phyloP scores from a whole-genome alignment of 2,888 invertebrate genomes.

The Silvanus unidentatus region DNA sequence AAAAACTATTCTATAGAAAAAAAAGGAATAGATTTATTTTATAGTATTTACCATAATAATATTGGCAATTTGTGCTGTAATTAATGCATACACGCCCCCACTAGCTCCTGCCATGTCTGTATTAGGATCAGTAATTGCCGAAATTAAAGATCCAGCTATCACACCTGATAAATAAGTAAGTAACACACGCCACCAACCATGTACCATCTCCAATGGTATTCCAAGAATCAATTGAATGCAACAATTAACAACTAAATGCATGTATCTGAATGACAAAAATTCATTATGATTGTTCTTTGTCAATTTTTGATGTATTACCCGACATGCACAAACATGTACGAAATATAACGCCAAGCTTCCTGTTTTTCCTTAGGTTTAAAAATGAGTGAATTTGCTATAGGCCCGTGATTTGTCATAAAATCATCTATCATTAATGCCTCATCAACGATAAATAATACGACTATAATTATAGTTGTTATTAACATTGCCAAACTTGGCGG shows the following conservation, averaged over 20 bases:
- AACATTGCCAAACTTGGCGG: conserved; percentile 91
- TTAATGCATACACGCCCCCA: conserved; percentile 90
- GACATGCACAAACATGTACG: conserved; percentile 95
- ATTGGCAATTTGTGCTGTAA: conserved; percentile 88
- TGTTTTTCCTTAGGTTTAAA: conserved; percentile 80
- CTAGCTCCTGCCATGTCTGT: conserved; percentile 88
- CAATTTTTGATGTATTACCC: conserved; percentile 53
- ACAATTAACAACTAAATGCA: conserved; percentile 86
- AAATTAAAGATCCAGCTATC: conserved; percentile 76
- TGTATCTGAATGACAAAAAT: conserved; percentile 54
- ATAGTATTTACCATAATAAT: conserved; percentile 68
- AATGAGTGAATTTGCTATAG: conserved; percentile 68
- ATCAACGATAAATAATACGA: conserved; percentile 55
- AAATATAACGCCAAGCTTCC: conserved; percentile 88
- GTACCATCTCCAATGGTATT: conserved; percentile 92
- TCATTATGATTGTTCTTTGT: background rate
- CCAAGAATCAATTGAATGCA: conserved; percentile 90
- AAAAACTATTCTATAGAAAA: conserved; percentile 16
- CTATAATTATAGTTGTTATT: conserved; percentile 79
- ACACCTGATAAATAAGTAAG: conserved; percentile 81
- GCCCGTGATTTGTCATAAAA: conserved; percentile 52
- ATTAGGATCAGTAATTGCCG: conserved; percentile 72
- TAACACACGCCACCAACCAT: conserved; percentile 89
- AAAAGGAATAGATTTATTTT: conserved; percentile 1
- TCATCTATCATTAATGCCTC: conserved; percentile 22